Evolutionary conservation across 1,140 invertebrate genomes (phyloP).

Genomic region (Berghia stephanieae): DNA sequence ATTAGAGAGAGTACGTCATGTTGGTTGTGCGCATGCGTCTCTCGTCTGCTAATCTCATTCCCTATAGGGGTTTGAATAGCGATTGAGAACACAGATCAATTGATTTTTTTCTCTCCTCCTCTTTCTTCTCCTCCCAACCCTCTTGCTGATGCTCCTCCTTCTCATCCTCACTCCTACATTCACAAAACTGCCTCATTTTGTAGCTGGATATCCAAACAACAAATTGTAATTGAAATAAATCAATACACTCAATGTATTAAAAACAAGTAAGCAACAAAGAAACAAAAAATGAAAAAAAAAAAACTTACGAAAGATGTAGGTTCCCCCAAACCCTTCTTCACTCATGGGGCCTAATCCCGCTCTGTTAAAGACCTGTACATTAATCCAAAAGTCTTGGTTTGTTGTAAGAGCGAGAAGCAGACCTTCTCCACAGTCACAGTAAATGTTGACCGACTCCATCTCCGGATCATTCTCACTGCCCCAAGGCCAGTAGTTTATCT

Average conservation of each 20-base stretch:
- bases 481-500: constrained; percentile 60
- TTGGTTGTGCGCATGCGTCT: too few relatives aligned
- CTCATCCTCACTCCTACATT: not conserved
- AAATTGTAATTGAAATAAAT: too few relatives aligned
- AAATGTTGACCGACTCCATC: constrained; percentile 38
- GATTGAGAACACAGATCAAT: too few relatives aligned
- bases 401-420: constrained; percentile 91
- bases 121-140: not conserved
- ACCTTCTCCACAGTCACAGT: constrained; percentile 66
- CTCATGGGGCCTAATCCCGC: constrained; percentile 94
- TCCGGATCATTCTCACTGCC: constrained; percentile 34
- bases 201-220: too few relatives aligned
- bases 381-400: constrained; percentile 92
- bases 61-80: too few relatives aligned
- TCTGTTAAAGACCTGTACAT: constrained; percentile 94
- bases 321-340: constrained; percentile 60
- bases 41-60: too few relatives aligned
- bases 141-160: not conserved
- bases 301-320: constrained; percentile 34
- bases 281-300: not conserved
- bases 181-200: too few relatives aligned
- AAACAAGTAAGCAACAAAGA: too few relatives aligned
- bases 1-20: too few relatives aligned
- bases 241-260: too few relatives aligned
- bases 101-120: not conserved